Evolutionary conservation across 2,797 vertebrate genomes (phyloP).

Genomic region (Tinamus major): DNA sequence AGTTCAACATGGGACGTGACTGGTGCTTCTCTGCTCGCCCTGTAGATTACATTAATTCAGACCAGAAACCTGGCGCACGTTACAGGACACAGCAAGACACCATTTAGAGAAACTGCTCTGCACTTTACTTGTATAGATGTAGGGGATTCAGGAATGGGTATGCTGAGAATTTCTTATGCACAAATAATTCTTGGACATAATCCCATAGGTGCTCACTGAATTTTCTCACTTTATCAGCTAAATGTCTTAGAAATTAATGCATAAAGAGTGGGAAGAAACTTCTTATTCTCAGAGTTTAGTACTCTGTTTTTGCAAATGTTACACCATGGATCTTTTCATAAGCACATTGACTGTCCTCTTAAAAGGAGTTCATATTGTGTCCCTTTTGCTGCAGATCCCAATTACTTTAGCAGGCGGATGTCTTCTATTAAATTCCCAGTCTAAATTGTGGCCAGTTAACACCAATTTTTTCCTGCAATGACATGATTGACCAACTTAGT

Average conservation of each 20-base stretch:
- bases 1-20: neutral
- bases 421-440: neutral
- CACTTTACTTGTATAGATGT: neutral
- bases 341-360: neutral
- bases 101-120: neutral
- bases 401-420: neutral
- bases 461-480: neutral
- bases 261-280: neutral
- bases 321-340: neutral
- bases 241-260: neutral
- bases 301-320: neutral
- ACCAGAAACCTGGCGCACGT: neutral
- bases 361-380: neutral
- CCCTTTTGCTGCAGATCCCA: neutral
- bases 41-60: constrained; percentile 32
- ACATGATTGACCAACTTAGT: neutral
- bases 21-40: neutral
- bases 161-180: neutral
- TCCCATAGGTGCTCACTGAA: neutral
- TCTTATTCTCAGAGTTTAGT: neutral
- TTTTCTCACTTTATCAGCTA: neutral
- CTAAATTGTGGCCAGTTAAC: neutral
- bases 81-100: neutral
- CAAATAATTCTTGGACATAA: neutral
- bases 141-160: neutral